A percentile compares a stretch with the other conserved stretches of the same genome.
Evolutionary conservation across 2,888 invertebrate species (phyloP).

Genomic region (Troilus luridus): DNA sequence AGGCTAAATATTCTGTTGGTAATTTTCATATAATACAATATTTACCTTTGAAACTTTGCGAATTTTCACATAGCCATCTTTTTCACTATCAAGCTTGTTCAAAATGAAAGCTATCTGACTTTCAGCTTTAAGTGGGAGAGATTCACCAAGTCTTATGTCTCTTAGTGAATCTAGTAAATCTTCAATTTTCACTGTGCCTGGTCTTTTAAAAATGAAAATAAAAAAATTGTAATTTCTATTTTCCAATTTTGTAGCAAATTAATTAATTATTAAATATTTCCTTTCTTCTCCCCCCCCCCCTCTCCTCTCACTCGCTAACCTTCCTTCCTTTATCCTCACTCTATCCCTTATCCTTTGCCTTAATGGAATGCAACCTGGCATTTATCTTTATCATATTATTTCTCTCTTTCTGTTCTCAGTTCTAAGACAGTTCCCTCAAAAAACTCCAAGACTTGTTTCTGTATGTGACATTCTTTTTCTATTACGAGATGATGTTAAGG

Average conservation of each 20-base stretch:
- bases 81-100: conserved; percentile 90
- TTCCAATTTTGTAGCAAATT: not conserved
- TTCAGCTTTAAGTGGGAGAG: not conserved
- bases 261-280: not conserved
- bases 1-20: not conserved
- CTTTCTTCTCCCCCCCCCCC: too few relatives aligned
- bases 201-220: not conserved
- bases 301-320: too few relatives aligned
- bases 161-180: not conserved
- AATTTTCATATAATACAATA: conserved; percentile 28
- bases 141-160: not conserved
- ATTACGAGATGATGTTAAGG: too few relatives aligned
- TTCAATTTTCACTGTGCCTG: not conserved
- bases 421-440: too few relatives aligned
- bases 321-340: too few relatives aligned
- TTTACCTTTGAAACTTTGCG: conserved; percentile 93
- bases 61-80: conserved; percentile 93
- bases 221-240: not conserved
- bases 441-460: too few relatives aligned
- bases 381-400: too few relatives aligned
- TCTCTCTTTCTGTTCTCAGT: too few relatives aligned
- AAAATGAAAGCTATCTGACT: conserved; percentile 84
- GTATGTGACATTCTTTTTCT: too few relatives aligned
- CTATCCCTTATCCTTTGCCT: too few relatives aligned
- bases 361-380: too few relatives aligned